Evolutionary conservation across 2,797 vertebrate genomes (phyloP), one percentile per base, ranked within the genome.

Genomic region (Liparis tanakae): DNA sequence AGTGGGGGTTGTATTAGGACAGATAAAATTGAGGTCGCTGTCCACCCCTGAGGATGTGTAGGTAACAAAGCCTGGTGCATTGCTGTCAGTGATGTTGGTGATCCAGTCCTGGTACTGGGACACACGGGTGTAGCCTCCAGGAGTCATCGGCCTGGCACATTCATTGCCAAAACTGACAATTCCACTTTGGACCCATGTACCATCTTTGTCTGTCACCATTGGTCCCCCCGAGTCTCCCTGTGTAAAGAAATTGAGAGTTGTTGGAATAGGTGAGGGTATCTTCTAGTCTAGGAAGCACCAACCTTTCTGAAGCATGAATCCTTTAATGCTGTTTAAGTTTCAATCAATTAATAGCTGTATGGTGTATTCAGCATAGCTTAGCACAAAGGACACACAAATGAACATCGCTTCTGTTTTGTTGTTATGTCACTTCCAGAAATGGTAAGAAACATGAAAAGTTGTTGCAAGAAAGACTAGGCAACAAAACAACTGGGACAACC

Each of bases 161-260:
- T 54, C 48, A 0, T 0, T 0, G 1, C 86, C 78, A 53, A 84
- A 89, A 34, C 89, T 92, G 72, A 92, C 90, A 13, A 94, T 3
- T 9, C 91, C 91, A 43, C n/a, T 41, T 80, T 88, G 89, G 44
- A 91, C 3, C 89, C 88, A 93, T 1, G 7, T 0, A 0, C 0
- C 1, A 5, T 8, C 20, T 0, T 20, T 7, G 39, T 76, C 77
- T 25, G 14, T 18, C 70, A 92, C 67, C 62, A 88, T 9, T 1
- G 90, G 64, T 9, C 78, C 80, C 0, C 93, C 93, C 0, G 90
- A 90, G 75, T 93, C 90, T 17, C 72, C 85, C 91, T 92, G 81
- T 34, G 64, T n/a, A 33, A 48, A 72, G 12, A 76, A 2, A 65
- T 0, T 1, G 3, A 12, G n/a, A n/a, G 46, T n/a, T 51, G 6